Evolutionary conservation across 1,140 invertebrate species (phyloP), one percentile per base, ranked within the genome.

Genomic region (Pygmarrhopalites habei): DNA sequence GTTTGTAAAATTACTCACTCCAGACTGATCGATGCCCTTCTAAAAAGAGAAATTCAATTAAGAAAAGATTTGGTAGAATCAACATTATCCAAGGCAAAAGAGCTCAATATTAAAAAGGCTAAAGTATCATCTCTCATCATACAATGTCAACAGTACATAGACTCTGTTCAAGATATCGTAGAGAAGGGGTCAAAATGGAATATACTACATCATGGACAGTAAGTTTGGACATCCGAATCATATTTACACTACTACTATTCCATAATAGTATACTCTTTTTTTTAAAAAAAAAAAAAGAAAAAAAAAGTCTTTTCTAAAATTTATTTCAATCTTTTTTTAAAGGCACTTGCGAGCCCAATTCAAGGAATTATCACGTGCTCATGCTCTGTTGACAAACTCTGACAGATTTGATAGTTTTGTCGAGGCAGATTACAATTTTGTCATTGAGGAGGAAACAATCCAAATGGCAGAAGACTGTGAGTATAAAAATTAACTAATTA

Each of bases 41-140:
- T 53, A 25, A 12, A 53, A 26, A 12, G 51, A 30, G 51, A 53
- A 53, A 53, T 53, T 12, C 3, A 7, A 12, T n/a, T 53, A 4
- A 26, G 51, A 30, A 53, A 53, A 30, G 51, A 53, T 28, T 12
- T 53, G 4, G 51, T 53, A 7, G 51, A 30, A 28, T 5, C 28
- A 26, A 53, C 7, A 3, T 25, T 53, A 7, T 7, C 12, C 12
- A 53, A 53, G 29, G 51, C 51, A 3, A 53, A 53, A 19, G 51
- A 53, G 28, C 21, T 53, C 12, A 53, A 53, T 30, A 53, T 53
- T 5, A 53, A 53, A 25, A 53, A 53, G 19, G 51, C 51, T 7
- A 53, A 25, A 28, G 17, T 25, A 12, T 5, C 5, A 5, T 53
- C 28, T 30, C 10, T 53, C 28, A n/a, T 23, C 19, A 53, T 25